phyloP scores from a whole-genome alignment of 2,113 vertebrate genomes.

The Megaptera novaeangliae region DNA sequence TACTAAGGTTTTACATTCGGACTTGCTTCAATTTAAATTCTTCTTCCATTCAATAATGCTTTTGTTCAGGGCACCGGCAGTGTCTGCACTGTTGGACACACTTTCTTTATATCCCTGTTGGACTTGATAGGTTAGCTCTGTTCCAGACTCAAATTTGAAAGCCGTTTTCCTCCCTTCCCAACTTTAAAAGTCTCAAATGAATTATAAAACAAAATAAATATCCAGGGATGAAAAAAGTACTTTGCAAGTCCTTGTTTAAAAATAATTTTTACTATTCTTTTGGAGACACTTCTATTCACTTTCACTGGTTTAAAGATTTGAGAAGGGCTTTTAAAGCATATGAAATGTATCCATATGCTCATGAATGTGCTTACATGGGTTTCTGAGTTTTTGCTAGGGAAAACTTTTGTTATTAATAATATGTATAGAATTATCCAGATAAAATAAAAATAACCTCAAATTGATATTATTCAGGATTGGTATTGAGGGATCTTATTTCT shows the following conservation, averaged over 20 bases:
- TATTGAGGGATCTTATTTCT: slow-evolving; percentile 30
- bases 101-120: slow-evolving; percentile 54
- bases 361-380: background rate
- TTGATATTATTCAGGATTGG: slow-evolving; percentile 12
- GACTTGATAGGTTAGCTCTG: slow-evolving; percentile 51
- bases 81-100: slow-evolving; percentile 6
- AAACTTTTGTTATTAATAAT: slow-evolving; percentile 31
- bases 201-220: slow-evolving; percentile 68
- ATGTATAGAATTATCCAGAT: slow-evolving; percentile 20
- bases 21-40: slow-evolving; percentile 45
- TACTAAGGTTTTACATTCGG: background rate
- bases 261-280: slow-evolving; percentile 60
- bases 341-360: slow-evolving; percentile 40
- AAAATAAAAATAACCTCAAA: slow-evolving; percentile 48
- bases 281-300: slow-evolving; percentile 45
- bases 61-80: slow-evolving; percentile 16
- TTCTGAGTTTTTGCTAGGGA: slow-evolving; percentile 40
- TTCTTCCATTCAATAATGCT: slow-evolving; percentile 52
- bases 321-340: slow-evolving; percentile 13
- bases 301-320: slow-evolving; percentile 45
- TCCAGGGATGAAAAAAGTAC: slow-evolving; percentile 55
- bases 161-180: background rate
- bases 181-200: slow-evolving; percentile 64
- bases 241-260: slow-evolving; percentile 62
- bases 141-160: slow-evolving; percentile 61